These are phyloP conservation scores for Scytalopus superciliaris DNA, from an alignment of 2,113 vertebrate species.

Conservation along the genomic window DNA sequence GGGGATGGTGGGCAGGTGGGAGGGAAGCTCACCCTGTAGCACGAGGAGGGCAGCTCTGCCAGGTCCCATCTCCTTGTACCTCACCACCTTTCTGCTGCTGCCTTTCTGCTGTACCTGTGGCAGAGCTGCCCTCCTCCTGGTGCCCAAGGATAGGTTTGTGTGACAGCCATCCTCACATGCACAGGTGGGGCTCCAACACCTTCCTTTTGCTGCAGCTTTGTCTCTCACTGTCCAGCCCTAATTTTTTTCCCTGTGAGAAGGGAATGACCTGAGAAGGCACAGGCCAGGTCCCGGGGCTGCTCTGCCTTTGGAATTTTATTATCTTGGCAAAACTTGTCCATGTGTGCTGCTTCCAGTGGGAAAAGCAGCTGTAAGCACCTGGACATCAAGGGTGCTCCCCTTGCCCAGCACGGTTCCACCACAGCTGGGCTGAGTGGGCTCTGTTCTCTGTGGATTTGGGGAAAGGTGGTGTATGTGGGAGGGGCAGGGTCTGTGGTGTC, in stretches of 20 bases:
- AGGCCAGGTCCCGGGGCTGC: not conserved
- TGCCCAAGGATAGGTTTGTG: not conserved
- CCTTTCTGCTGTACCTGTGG: not conserved
- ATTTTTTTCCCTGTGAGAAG: not conserved
- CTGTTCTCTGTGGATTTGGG: rapidly evolving
- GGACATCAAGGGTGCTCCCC: not conserved
- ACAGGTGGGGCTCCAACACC: not conserved
- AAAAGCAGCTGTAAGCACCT: not conserved
- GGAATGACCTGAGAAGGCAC: not conserved
- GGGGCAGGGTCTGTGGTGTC: not conserved
- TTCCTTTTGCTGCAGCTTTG: not conserved
- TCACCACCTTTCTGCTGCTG: not conserved
- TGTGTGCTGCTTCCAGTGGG: rapidly evolving
- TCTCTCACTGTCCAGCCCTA: not conserved
- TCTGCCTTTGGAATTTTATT: not conserved
- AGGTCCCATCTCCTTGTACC: rapidly evolving
- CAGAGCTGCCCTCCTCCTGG: rapidly evolving
- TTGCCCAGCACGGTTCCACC: rapidly evolving
- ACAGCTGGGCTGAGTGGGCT: rapidly evolving
- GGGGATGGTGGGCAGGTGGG: no score
- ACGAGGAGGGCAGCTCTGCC: not conserved
- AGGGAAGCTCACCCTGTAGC: not conserved
- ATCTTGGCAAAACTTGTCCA: not conserved
- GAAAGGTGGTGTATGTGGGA: rapidly evolving
- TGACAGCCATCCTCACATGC: rapidly evolving